Evolutionary conservation across 2,113 vertebrate species (phyloP).

Genomic region (Leiothrix lutea): DNA sequence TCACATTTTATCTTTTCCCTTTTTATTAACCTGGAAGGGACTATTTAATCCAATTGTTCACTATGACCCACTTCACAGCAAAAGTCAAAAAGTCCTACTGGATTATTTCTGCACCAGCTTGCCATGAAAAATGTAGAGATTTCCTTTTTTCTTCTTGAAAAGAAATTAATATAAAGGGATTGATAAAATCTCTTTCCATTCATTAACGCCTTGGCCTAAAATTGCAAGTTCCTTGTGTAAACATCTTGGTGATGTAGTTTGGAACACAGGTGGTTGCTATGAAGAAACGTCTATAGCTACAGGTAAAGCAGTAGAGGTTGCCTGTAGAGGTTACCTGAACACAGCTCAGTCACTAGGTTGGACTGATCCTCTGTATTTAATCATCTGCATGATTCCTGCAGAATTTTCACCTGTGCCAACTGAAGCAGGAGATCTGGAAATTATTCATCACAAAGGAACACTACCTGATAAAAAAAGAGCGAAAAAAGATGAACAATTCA

Average conservation of each 20-base stretch:
- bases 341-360: neutral
- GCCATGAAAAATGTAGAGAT: neutral
- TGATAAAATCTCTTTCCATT: neutral
- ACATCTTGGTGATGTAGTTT: neutral
- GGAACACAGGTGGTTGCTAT: neutral
- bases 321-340: neutral
- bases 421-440: slow-evolving; percentile 51
- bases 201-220: neutral
- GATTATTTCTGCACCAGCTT: neutral
- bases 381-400: neutral
- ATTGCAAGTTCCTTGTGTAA: neutral
- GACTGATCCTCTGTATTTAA: neutral
- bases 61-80: neutral
- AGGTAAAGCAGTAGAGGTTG: neutral
- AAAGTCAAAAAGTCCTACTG: neutral
- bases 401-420: neutral
- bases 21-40: neutral
- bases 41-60: neutral
- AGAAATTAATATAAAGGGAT: neutral
- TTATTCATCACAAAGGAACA: slow-evolving; percentile 51
- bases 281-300: neutral
- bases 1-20: neutral
- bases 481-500: slow-evolving; percentile 58
- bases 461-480: neutral
- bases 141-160: neutral